Base-by-base conservation (phyloP, 92 coral and sea anemone genomes). In the Epizoanthus illoricatus region DNA sequence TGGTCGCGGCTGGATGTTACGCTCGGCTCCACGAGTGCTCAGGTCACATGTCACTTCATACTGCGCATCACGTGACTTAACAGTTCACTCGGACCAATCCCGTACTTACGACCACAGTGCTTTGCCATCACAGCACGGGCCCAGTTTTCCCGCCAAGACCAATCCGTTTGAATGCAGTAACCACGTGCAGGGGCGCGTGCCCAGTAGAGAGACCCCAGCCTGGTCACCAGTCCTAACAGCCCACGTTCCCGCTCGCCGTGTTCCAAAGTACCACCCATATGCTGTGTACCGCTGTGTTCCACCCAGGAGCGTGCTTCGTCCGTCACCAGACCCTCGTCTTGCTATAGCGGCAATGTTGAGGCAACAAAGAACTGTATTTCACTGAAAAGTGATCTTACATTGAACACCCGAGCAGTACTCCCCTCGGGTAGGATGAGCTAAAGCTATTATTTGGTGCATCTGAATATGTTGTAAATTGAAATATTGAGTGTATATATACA, bases 21-120 rank as follows among this genome's bases (percentile, higher is more conserved):
- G 80, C 39, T 75, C 80, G 17, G 68, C 80, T 75, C 80, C 80
- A 40, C 80, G 80, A 12, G 65, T 75, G 18, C 80, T 75, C 33
- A 75, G 80, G 64, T 58, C 80, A 33, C 59, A 49, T 7, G 59
- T 45, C 4, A 59, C 58, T 49, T 45, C 76, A 72, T n/a, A 36
- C 39, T 17, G 54, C 19, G 28, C 33, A 59, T 21, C 67, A 16
- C 56, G 67, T 57, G 80, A 58, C 80, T 23, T 39, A 55, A 18
- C 80, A 33, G 18, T 36, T 52, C 80, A 28, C 65, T 36, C 49
- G 39, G 59, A 57, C 52, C 80, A 28, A 28, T 58, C 41, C 16
- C 24, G 5, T 24, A 8, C 12, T 62, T 21, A 58, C 52, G 8
- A 36, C 67, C 21, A 7, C 67, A 7, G 55, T 13, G 23, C 24